These are phyloP conservation scores for Aradus depressus DNA, from an alignment of 2,888 invertebrate species.

Conservation along the genomic window DNA sequence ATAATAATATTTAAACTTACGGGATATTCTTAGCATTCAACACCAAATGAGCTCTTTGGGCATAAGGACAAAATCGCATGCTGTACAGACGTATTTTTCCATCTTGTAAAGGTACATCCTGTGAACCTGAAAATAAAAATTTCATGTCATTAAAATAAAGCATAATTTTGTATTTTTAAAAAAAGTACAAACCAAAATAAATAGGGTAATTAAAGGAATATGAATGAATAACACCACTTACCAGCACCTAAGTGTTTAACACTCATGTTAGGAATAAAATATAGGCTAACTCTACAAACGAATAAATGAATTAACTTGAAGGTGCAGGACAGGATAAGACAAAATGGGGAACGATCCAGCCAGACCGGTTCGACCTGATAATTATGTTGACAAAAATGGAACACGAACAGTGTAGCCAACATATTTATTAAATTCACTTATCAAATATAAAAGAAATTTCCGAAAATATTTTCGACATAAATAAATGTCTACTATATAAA, in stretches of 20 bases:
- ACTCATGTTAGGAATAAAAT: too few species aligned
- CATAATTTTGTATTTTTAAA: not conserved
- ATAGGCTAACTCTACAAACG: too few species aligned
- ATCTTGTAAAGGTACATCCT: constrained; percentile 46
- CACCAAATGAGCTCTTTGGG: constrained; percentile 62
- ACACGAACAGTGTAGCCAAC: too few species aligned
- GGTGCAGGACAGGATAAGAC: too few species aligned
- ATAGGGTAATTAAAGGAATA: not conserved
- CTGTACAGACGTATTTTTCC: constrained; percentile 64
- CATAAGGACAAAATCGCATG: constrained; percentile 77
- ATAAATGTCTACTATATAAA: too few species aligned
- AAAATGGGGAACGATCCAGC: too few species aligned
- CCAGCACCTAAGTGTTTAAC: constrained; percentile 7
- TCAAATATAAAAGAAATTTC: too few species aligned
- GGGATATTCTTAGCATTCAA: constrained; percentile 66
- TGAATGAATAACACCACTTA: not conserved
- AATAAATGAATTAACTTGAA: too few species aligned
- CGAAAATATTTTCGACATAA: too few species aligned
- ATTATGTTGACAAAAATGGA: too few species aligned
- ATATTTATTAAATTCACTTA: too few species aligned
- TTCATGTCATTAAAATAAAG: not conserved
- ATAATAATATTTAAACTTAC: constrained; percentile 36
- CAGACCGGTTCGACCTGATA: too few species aligned
- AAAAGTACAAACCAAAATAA: not conserved
- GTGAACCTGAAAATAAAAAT: constrained; percentile 47